Evolutionary conservation across 2,797 vertebrate genomes (phyloP), one percentile per base, ranked within the genome.

Genomic region (Leontopithecus rosalia): DNA sequence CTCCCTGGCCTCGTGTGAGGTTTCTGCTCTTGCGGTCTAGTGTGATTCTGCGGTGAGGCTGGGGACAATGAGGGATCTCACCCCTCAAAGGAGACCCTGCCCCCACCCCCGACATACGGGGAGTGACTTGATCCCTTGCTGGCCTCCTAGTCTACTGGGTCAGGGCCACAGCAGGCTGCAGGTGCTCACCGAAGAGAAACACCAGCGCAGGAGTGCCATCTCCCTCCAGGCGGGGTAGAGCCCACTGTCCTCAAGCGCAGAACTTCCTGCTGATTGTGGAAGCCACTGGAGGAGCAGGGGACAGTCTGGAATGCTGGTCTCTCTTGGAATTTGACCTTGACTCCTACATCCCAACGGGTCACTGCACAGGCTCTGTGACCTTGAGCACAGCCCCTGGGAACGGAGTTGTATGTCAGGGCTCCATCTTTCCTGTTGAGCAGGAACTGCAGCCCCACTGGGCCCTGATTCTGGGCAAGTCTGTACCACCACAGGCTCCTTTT

Each of bases 271-370:
- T 93, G 6, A n/a, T 52, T 52, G 7, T 22, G 26, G 55, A 80
- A 90, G 30, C 61, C 20, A 12, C 0, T 0, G 57, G 33, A 64
- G 67, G 11, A 17, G 7, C 7, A 26, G 33, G 46, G 81, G 24
- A 12, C 11, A 39, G 8, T 48, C 58, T 89, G 75, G 57, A 82
- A 41, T 17, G 4, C 3, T 15, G 15, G 33, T 46, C 48, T 90
- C 43, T 96, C 5, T 30, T 26, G 17, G 58, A 72, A 88, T 4
- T 90, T 26, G 55, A 76, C 43, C 70, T 92, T 87, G 76, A 39
- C 84, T 75, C 13, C 58, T 41, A 77, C 36, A 4, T 92, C 39
- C 36, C 48, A 75, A 89, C 61, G 24, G 7, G 26, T 91, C 43
- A 41, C 58, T 14, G 22, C 36, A 39, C 26, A 36, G n/a, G n/a